Evolutionary conservation across 2,113 vertebrate species (phyloP).

Genomic region (Calonectris borealis): DNA sequence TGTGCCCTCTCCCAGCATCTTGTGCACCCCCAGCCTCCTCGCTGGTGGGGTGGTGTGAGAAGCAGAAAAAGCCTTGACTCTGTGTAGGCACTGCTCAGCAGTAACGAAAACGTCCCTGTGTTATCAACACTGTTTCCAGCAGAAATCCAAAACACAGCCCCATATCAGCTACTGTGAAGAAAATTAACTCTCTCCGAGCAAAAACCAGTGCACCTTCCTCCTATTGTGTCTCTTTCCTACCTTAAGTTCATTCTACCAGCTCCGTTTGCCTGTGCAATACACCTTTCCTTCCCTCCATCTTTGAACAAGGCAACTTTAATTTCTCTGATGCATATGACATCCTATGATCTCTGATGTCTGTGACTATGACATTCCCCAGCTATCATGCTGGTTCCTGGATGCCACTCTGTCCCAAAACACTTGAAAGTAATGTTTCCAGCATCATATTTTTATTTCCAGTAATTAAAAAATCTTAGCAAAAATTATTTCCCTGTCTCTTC

Average conservation of each 20-base stretch:
- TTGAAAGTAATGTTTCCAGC: background rate
- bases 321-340: background rate
- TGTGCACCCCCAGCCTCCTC: background rate
- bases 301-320: background rate
- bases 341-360: background rate
- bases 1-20: background rate
- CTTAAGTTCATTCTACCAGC: background rate
- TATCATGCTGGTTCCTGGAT: background rate
- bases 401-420: background rate
- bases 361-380: background rate
- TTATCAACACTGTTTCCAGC: background rate
- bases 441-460: background rate
- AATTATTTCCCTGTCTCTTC: background rate
- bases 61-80: background rate
- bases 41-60: fast-evolving
- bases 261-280: background rate
- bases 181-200: background rate
- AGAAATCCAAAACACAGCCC: background rate
- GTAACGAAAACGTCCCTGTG: background rate
- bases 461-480: background rate
- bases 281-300: background rate
- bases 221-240: background rate
- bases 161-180: background rate
- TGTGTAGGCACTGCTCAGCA: background rate
- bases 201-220: background rate